Evolutionary conservation across 2,113 vertebrate genomes (phyloP).

Genomic region (Alouatta palliata): DNA sequence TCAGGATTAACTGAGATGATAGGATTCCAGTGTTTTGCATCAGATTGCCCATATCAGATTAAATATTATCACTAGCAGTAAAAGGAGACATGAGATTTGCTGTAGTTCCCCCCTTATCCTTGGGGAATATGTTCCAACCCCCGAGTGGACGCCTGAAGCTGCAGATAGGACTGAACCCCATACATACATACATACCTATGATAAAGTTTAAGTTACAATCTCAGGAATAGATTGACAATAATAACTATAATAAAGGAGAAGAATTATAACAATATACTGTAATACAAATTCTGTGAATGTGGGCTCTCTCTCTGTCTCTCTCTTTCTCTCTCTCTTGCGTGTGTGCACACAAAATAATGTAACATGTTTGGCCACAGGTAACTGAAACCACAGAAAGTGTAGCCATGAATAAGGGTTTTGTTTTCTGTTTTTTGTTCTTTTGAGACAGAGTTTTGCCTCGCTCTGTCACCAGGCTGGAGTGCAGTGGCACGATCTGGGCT

Average conservation of each 20-base stretch:
- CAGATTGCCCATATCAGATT: fast-evolving
- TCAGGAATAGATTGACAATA: not conserved
- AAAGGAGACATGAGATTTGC: not conserved
- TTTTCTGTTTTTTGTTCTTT: no score
- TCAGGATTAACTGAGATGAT: not conserved
- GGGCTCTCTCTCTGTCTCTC: not conserved
- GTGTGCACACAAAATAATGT: not conserved
- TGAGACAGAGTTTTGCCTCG: no score
- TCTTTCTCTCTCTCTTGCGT: not conserved
- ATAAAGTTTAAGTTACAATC: not conserved
- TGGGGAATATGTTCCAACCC: not conserved
- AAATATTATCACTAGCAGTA: fast-evolving
- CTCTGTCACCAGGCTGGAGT: no score
- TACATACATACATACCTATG: not conserved
- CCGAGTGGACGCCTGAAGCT: not conserved
- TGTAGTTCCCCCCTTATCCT: not conserved
- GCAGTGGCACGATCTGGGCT: no score
- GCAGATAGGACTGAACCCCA: not conserved
- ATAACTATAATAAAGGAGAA: not conserved
- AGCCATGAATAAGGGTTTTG: not conserved
- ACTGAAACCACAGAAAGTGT: not conserved
- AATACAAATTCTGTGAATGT: not conserved
- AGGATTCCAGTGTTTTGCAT: fast-evolving
- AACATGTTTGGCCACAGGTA: not conserved
- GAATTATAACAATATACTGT: not conserved